Base-by-base conservation (phyloP, 2,888 invertebrate species). In the Cheilosia soror region DNA sequence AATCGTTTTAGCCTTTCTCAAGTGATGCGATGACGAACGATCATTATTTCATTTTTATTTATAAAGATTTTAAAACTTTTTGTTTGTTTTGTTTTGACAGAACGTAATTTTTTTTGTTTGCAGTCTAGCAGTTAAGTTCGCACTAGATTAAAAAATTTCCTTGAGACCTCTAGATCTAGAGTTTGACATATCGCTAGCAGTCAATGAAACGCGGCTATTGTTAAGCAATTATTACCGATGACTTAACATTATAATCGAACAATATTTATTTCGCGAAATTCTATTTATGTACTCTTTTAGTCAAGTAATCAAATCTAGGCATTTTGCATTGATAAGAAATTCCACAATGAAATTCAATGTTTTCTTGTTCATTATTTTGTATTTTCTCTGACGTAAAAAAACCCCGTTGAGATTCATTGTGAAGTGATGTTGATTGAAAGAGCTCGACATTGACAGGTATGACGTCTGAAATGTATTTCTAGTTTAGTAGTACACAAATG, bases 261-360 rank as follows among this genome's bases (percentile, higher is more conserved):
- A 55, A 7, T 55, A n/a, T 11, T 15, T n/a, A n/a, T 31, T 55
- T 7, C n/a, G 31, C 15, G 15, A 11, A 20, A 33, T 31, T 55
- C 15, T 6, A 55, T 13, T 27, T 11, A 11, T 20, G 20, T 20
- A 20, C 20, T 20, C 20, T 1, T 20, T 20, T 20, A 11, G 27
- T 51, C 11, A 51, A 51, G 27, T 51, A 11, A 51, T 51, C 4
- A 7, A n/a, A 55, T 53, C 53, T 29, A 20, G 9, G 7, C 6
- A 55, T 6, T 55, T 33, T 33, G 9, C 55, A 55, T 55, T 55
- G 55, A 55, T 33, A 55, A 55, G 37, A 7, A 27, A 25, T 25
- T 51, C 27, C 51, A 51, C 25, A 13, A 51, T 13, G 13, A 5
- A 20, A 49, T 49, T 49, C 11, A 27, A 27, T 51, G 11, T 31